Percentiles rank a stretch among this genome's conserved stretches.
phyloP scores from a whole-genome alignment of 53 echinoderm and acorn worm genomes.

The Zoroaster sp. region DNA sequence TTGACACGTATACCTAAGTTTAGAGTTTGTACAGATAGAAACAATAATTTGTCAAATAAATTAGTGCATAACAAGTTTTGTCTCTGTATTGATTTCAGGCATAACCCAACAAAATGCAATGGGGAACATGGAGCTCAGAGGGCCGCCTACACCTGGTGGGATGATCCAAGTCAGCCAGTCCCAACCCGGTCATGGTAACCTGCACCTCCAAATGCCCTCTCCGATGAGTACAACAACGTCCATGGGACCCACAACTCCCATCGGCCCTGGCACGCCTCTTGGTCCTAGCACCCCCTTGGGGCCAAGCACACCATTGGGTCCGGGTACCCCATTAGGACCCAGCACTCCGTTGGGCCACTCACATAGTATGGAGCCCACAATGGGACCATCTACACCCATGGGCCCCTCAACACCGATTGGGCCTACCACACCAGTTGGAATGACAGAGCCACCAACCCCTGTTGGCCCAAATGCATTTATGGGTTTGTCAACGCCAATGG shows the following conservation, averaged over 20 bases:
- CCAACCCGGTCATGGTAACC: conserved; percentile 10
- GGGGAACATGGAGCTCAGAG: conserved; percentile 25
- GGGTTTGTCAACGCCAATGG: conserved; percentile 13
- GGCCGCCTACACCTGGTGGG: conserved; percentile 16
- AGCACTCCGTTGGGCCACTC: conserved; percentile 6
- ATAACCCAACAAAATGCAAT: conserved; percentile 19
- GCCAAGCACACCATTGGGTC: conserved; percentile 45
- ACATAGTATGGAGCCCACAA: not conserved
- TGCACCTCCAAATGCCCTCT: conserved; percentile 49
- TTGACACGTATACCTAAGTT: too few species aligned
- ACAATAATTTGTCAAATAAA: not conserved
- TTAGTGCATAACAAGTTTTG: not conserved
- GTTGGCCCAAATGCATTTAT: conserved; percentile 3
- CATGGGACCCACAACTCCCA: conserved; percentile 57
- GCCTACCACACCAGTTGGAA: conserved; percentile 17
- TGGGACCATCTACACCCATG: conserved; percentile 15
- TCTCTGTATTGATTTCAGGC: not conserved
- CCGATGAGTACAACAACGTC: conserved; percentile 47
- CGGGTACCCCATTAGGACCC: conserved; percentile 17
- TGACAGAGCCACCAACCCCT: conserved; percentile 19
- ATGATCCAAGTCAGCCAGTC: conserved; percentile 13
- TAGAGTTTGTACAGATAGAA: not conserved
- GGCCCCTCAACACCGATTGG: conserved; percentile 16
- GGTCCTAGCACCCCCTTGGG: conserved; percentile 54
- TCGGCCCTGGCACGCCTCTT: conserved; percentile 43